These are phyloP conservation scores for Cosmorhoe ocellata DNA, from an alignment of 2,888 invertebrate genomes.

Conservation along the genomic window DNA sequence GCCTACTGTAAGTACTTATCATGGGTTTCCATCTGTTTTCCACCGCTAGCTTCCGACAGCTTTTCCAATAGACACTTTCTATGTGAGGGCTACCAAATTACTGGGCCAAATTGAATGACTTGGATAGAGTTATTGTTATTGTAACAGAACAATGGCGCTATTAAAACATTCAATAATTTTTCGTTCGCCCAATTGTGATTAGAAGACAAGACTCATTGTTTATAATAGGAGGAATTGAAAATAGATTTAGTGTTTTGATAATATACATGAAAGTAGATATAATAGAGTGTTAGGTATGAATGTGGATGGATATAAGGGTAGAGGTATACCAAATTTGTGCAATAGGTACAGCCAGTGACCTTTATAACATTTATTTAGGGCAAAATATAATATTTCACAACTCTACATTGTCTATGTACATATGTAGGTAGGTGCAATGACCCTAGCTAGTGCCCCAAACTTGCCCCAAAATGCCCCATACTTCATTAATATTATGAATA, in stretches of 20 bases:
- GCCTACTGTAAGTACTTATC: background rate
- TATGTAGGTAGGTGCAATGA: too few species aligned
- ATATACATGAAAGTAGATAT: constrained; percentile 1
- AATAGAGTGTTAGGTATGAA: too few species aligned
- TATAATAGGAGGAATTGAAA: constrained; percentile 24
- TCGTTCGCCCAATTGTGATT: constrained; percentile 39
- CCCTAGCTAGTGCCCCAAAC: too few species aligned
- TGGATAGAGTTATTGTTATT: constrained; percentile 37
- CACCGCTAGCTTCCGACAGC: background rate
- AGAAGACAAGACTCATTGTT: constrained; percentile 28
- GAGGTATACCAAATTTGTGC: too few species aligned
- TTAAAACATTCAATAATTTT: constrained; percentile 44
- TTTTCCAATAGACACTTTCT: constrained; percentile 4
- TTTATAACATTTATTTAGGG: too few species aligned
- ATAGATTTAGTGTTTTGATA: constrained; percentile 25
- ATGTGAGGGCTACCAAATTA: constrained; percentile 12
- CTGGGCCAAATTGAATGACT: constrained; percentile 4
- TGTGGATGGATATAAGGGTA: too few species aligned
- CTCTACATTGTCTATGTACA: too few species aligned
- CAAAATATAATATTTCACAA: too few species aligned
- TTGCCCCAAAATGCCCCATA: too few species aligned
- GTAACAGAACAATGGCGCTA: constrained; percentile 48
- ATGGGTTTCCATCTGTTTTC: constrained; percentile 3
- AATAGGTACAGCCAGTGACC: too few species aligned
- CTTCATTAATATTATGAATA: too few species aligned